Evolutionary conservation across 2,888 invertebrate species (phyloP).

Genomic region (Eretmocerus hayati): DNA sequence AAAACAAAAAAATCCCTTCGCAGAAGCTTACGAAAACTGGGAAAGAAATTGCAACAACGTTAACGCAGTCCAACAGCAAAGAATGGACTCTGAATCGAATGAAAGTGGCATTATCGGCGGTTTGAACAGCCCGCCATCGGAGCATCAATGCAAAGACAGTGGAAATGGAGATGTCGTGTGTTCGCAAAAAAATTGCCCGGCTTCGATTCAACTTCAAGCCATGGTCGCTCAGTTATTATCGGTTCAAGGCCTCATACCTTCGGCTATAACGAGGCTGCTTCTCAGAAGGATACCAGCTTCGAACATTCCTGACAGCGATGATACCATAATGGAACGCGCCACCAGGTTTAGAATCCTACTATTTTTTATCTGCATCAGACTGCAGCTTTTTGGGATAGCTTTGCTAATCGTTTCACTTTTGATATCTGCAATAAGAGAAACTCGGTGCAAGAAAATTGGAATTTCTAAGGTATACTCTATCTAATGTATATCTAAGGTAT

Average conservation of each 20-base stretch:
- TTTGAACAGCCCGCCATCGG: background rate
- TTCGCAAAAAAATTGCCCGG: conserved; percentile 35
- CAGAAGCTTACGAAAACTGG: too few species aligned
- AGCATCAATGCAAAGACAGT: conserved; percentile 1
- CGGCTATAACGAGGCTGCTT: conserved; percentile 36
- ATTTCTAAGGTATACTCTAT: too few species aligned
- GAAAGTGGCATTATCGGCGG: background rate
- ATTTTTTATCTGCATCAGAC: too few species aligned
- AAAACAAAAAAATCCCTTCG: too few species aligned
- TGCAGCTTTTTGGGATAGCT: too few species aligned
- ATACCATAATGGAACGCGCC: conserved; percentile 37
- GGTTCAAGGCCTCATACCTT: conserved; percentile 37
- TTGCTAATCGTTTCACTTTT: too few species aligned
- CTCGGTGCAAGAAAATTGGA: too few species aligned
- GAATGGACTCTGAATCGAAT: background rate
- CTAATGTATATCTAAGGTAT: too few species aligned
- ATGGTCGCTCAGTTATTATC: conserved; percentile 38
- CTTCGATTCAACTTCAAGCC: conserved; percentile 32
- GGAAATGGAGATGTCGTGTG: conserved; percentile 32
- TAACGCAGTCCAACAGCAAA: background rate
- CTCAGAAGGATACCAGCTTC: conserved; percentile 37
- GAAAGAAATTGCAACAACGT: background rate
- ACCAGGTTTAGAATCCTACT: too few species aligned
- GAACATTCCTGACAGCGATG: conserved; percentile 32
- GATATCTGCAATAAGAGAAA: too few species aligned